Evolutionary conservation across 2,113 vertebrate species (phyloP), one percentile per base, ranked within the genome.

Genomic region (Thamnaconus septentrionalis): DNA sequence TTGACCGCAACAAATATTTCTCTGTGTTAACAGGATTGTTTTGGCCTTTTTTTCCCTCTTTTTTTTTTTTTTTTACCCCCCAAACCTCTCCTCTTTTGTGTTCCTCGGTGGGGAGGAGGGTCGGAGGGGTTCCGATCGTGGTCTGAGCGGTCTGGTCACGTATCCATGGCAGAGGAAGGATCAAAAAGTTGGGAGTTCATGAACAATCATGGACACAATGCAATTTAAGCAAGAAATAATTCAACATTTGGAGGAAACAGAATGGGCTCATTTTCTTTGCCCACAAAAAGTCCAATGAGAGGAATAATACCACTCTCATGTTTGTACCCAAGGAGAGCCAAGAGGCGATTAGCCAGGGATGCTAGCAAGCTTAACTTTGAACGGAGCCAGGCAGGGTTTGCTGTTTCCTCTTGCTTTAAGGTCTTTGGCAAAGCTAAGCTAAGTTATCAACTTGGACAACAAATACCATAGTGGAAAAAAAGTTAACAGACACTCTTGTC

Each of bases 1-100:
- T 72, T 83, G 86, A 87, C 89, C 86, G 53, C 61, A 67, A 71
- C 78, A 73, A 56, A 74, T 53, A 68, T 76, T 69, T 64, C 67
- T 66, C 76, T 61, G 76, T 82, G 75, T 76, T 74, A 59, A 73
- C 79, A 60, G 65, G 51, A 12, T n/a, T 53, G n/a, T 41, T 54
- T 41, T 67, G 55, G 50, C 49, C 51, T 64, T 74, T 59, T 45
- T 45, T 45, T 45, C 5, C 7, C 7, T 45, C 5, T 45, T 45
- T 45, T 4, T 45, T 45, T 45, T 4, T 45, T 66, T 48, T 53
- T 5, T 5, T 42, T n/a, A 31, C 18, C 18, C 18, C 18, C 18
- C 18, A 1, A 31, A 31, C 18, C 18, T 1, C 18, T 31, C 18
- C 18, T 31, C 18, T 31, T 31, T 31, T 31, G 18, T 31, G 18